Conservation (phyloP, 2,113 vertebrate genomes). For the Ameiurus melas region DNA sequence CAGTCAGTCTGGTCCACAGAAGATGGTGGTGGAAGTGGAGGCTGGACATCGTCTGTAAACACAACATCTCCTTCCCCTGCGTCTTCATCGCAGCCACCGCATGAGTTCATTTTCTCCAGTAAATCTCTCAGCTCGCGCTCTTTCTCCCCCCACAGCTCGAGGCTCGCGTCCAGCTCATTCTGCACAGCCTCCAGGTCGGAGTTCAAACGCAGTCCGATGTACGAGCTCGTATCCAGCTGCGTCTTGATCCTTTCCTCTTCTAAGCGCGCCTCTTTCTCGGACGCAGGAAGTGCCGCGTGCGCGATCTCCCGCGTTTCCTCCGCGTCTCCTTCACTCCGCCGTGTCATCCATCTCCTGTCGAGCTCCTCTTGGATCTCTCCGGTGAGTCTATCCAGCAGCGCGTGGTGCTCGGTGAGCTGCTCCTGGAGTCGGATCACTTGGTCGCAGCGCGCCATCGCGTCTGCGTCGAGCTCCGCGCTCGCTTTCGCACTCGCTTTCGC, state of each 20-base stretch:
- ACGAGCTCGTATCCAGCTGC: slow-evolving; percentile 90
- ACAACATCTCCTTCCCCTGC: slow-evolving; percentile 32
- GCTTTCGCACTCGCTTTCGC: neutral
- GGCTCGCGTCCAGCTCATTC: slow-evolving; percentile 81
- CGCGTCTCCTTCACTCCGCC: slow-evolving; percentile 70
- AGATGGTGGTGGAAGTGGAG: slow-evolving; percentile 13
- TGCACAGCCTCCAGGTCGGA: slow-evolving; percentile 84
- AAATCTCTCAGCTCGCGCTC: slow-evolving; percentile 82
- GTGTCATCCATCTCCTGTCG: slow-evolving; percentile 89
- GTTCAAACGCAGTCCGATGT: slow-evolving; percentile 88
- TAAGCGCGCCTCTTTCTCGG: slow-evolving; percentile 71
- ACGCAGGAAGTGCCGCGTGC: slow-evolving; percentile 43
- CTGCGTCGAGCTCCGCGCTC: slow-evolving; percentile 40
- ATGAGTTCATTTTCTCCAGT: slow-evolving; percentile 76
- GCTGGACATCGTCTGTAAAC: slow-evolving; percentile 42
- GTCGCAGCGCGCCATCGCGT: slow-evolving; percentile 74
- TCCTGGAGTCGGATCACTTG: slow-evolving; percentile 84
- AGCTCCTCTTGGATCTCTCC: slow-evolving; percentile 91
- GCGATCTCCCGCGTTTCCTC: slow-evolving; percentile 64
- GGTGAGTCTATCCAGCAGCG: slow-evolving; percentile 82
- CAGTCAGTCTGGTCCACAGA: slow-evolving; percentile 54
- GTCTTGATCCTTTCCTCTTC: slow-evolving; percentile 87
- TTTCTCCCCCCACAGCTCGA: slow-evolving; percentile 80
- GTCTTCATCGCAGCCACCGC: slow-evolving; percentile 68
- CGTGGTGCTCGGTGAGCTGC: slow-evolving; percentile 84